Percentiles rank a stretch among this genome's conserved stretches.
These are phyloP conservation scores for Oceanodroma leucorhoa DNA, from an alignment of 2,797 vertebrate species.

Conservation along the genomic window DNA sequence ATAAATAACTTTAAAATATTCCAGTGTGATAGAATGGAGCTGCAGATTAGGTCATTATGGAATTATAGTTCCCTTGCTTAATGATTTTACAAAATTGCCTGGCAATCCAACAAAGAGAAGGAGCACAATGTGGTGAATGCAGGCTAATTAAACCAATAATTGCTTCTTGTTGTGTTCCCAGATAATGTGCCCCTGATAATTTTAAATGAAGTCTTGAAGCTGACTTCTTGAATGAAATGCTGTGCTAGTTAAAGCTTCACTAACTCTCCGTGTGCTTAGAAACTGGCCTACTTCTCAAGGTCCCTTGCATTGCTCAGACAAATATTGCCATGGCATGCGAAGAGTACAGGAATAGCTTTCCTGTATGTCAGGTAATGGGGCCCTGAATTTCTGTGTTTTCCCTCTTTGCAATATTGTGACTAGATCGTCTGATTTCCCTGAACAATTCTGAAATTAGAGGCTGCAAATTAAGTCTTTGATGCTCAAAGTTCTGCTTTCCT, in stretches of 20 bases:
- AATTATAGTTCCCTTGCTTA: slow-evolving; percentile 80
- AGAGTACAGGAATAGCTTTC: not conserved
- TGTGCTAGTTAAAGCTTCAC: slow-evolving; percentile 63
- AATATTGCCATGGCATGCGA: not conserved
- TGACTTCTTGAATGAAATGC: slow-evolving; percentile 69
- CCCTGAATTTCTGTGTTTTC: not conserved
- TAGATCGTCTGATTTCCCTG: not conserved
- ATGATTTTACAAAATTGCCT: slow-evolving; percentile 82
- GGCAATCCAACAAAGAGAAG: slow-evolving; percentile 80
- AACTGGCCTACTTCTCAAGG: slow-evolving; percentile 71
- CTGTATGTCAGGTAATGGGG: not conserved
- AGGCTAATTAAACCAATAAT: slow-evolving; percentile 84
- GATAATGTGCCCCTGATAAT: slow-evolving; percentile 82
- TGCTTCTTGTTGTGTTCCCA: slow-evolving; percentile 79
- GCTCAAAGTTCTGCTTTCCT: not conserved
- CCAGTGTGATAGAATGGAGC: slow-evolving; percentile 70
- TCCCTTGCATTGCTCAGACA: not conserved
- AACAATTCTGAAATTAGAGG: slow-evolving; percentile 31
- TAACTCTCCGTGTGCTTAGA: slow-evolving; percentile 37
- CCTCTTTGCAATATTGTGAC: not conserved
- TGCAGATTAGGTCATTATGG: slow-evolving; percentile 77
- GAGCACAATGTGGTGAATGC: slow-evolving; percentile 73
- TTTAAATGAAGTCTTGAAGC: slow-evolving; percentile 77
- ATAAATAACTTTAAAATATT: slow-evolving; percentile 82
- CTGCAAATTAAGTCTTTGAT: slow-evolving; percentile 17